These are phyloP conservation scores for Lacanobia wlatinum DNA, from an alignment of 2,888 invertebrate genomes.

Conservation along the genomic window DNA sequence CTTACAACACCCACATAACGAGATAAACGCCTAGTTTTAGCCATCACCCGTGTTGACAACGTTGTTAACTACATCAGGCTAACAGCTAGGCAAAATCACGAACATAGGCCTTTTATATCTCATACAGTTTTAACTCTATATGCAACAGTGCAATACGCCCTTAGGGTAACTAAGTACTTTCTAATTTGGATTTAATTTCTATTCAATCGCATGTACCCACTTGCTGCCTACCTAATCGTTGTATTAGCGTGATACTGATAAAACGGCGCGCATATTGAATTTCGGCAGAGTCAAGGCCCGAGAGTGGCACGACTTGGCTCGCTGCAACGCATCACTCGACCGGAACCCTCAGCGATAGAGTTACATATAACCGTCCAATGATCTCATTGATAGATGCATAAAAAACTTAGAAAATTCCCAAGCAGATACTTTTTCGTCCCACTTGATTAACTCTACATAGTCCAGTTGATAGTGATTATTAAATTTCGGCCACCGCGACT, in stretches of 20 bases:
- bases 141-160: neutral
- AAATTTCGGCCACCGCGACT: neutral
- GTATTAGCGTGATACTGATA: slow-evolving; percentile 41
- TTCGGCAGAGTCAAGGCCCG: slow-evolving; percentile 77
- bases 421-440: neutral
- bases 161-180: neutral
- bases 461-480: neutral
- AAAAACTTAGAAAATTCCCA: slow-evolving; percentile 22
- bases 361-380: slow-evolving; percentile 67
- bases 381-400: slow-evolving; percentile 31
- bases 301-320: slow-evolving; percentile 66
- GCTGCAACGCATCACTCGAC: slow-evolving; percentile 69
- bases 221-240: slow-evolving; percentile 5
- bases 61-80: neutral
- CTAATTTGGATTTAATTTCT: neutral
- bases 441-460: neutral
- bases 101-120: neutral
- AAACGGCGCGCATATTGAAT: slow-evolving; percentile 66
- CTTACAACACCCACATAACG: slow-evolving; percentile 9
- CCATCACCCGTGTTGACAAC: neutral
- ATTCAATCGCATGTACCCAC: neutral
- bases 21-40: neutral
- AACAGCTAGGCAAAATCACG: neutral
- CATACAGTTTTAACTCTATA: neutral
- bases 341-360: slow-evolving; percentile 73